Conservation (phyloP, 2,888 invertebrate species). For the Erebia aethiops region DNA sequence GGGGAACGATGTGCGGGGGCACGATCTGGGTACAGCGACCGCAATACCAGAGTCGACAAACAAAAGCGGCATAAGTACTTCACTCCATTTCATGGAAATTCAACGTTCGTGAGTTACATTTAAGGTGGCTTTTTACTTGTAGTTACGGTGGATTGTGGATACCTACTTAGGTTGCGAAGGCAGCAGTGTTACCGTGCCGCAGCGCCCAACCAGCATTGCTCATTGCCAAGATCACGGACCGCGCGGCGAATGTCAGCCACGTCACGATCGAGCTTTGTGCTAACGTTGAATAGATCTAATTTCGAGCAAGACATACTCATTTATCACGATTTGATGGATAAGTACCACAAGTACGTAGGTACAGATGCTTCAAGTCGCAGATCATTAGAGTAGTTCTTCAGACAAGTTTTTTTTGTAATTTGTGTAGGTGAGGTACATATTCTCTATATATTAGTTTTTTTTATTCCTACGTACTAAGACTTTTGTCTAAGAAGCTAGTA, state of each 20-base stretch:
- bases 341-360: conserved; percentile 26
- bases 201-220: conserved; percentile 76
- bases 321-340: conserved; percentile 62
- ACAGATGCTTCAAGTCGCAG: conserved; percentile 3
- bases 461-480: too few species aligned
- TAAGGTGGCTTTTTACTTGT: conserved; percentile 26
- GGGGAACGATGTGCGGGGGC: conserved; percentile 50
- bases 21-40: conserved; percentile 76
- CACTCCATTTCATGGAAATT: conserved; percentile 8
- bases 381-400: neutral
- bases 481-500: neutral
- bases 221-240: conserved; percentile 85
- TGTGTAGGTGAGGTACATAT: neutral
- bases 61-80: conserved; percentile 14
- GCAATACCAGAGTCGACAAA: conserved; percentile 56
- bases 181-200: conserved; percentile 56
- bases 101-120: neutral
- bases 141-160: conserved; percentile 18
- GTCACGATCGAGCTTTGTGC: conserved; percentile 78
- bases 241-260: conserved; percentile 82
- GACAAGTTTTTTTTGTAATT: conserved; percentile 5
- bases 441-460: too few species aligned
- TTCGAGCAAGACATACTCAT: conserved; percentile 64
- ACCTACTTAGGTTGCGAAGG: conserved; percentile 22
- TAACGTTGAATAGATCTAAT: conserved; percentile 73